A percentile compares a stretch with the other conserved stretches of the same genome.
Conservation (phyloP, 2,113 vertebrate species). For the Elaphurus davidianus region DNA sequence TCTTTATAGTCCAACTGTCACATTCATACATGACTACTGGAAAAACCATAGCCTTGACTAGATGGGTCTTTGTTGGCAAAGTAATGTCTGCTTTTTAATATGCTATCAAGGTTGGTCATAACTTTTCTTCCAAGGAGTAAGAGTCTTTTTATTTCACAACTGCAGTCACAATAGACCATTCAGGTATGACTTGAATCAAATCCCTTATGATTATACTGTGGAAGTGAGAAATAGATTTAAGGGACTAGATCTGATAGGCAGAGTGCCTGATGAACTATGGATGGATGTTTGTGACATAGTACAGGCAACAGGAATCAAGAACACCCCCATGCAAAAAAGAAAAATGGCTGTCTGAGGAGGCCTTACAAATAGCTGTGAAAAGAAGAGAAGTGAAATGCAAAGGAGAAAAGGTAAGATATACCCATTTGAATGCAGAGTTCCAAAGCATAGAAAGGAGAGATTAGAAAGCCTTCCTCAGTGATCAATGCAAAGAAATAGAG, state of each 20-base stretch:
- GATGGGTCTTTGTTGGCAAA: not conserved
- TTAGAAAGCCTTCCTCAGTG: not conserved
- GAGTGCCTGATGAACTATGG: not conserved
- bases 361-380: not conserved
- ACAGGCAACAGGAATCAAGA: not conserved
- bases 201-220: not conserved
- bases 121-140: not conserved
- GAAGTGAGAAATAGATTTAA: not conserved
- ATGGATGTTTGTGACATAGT: not conserved
- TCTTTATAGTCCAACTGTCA: not conserved
- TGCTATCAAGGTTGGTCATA: not conserved
- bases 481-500: not conserved
- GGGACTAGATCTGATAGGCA: not conserved
- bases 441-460: not conserved
- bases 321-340: not conserved
- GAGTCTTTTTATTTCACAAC: not conserved
- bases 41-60: not conserved
- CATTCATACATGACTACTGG: not conserved
- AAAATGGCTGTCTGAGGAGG: not conserved
- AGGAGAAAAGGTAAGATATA: not conserved
- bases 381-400: not conserved
- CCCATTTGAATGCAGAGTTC: not conserved
- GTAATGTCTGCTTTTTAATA: not conserved
- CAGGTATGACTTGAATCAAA: not conserved
- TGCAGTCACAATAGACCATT: not conserved